Evolutionary conservation across 2,113 vertebrate species (phyloP), one percentile per base, ranked within the genome.

Genomic region (Onychorhynchus coronatus): DNA sequence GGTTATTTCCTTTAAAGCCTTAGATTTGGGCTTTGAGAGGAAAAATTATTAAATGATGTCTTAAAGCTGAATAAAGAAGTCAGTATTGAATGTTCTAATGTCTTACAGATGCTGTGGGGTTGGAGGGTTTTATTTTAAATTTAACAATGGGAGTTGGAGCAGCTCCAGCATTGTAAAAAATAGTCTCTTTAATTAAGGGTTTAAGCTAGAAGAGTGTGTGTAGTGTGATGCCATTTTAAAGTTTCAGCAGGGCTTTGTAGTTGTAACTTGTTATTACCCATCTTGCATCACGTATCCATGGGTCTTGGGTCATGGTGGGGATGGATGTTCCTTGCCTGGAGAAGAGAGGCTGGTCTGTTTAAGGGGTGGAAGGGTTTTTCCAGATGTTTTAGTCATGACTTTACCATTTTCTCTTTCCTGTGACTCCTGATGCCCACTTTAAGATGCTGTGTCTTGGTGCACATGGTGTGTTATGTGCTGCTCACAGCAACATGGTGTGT

Each of bases 71-170:
- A 77, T 93, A 71, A 92, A 93, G 74, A 90, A 93, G 58, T 80
- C 17, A 5, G 73, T 89, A 90, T 80, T 95, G 92, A 85, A 79
- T 77, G 49, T 86, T 88, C 24, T 95, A 93, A 95, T 91, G 87
- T 72, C 91, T 95, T 95, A 58, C 95, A 97, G 91, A 95, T 96
- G 93, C 94, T 89, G 78, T 79, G 89, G 81, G 37, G 84, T 88
- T 93, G 91, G 88, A 63, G 89, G 52, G 74, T 85, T 94, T 94
- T 86, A 85, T 89, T 95, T 97, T 85, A 89, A 81, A 77, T 95
- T 78, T 94, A 93, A 96, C 97, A 96, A 93, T 95, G 94, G 92
- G 62, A 95, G 53, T 47, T 97, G 96, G 95, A 97, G 85, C 11
- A 2, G 61, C 74, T 97, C 95, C 97, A 96, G 85, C 13, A 2